Percentiles rank a stretch among this genome's conserved stretches.
These are phyloP conservation scores for Pogonomyrmex californicus DNA, from an alignment of 1,140 invertebrate genomes.

Conservation along the genomic window DNA sequence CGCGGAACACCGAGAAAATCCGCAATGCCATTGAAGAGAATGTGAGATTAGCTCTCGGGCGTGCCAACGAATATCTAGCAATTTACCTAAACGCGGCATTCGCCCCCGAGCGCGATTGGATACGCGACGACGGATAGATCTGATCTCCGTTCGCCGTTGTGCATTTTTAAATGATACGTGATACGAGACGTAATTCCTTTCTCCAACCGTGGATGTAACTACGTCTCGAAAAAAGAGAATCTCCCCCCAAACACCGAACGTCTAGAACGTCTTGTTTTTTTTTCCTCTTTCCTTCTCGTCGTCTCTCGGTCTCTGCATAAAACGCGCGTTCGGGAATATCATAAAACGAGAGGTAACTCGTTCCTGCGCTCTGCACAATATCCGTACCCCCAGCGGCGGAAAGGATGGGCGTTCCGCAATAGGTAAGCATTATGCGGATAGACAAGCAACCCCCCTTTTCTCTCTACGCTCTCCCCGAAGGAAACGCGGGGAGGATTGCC, in stretches of 20 bases:
- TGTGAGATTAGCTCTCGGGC: slow-evolving; percentile 16
- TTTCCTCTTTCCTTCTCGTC: neutral
- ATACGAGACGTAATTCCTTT: neutral
- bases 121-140: neutral
- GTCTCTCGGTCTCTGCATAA: neutral
- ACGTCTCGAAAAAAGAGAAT: slow-evolving; percentile 17
- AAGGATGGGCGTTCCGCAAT: slow-evolving; percentile 33
- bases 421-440: slow-evolving; percentile 49
- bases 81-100: neutral
- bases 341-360: slow-evolving; percentile 30
- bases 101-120: neutral
- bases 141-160: neutral
- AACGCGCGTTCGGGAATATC: slow-evolving; percentile 24
- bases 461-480: slow-evolving; percentile 33
- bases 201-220: neutral
- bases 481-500: slow-evolving; percentile 39
- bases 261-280: neutral
- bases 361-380: slow-evolving; percentile 37
- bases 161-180: slow-evolving; percentile 13
- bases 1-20: neutral
- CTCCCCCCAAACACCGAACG: neutral
- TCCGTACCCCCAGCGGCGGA: slow-evolving; percentile 25
- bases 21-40: neutral
- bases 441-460: slow-evolving; percentile 33
- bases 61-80: neutral